Conservation (phyloP, 2,113 vertebrate species). For the Arvicanthis niloticus region DNA sequence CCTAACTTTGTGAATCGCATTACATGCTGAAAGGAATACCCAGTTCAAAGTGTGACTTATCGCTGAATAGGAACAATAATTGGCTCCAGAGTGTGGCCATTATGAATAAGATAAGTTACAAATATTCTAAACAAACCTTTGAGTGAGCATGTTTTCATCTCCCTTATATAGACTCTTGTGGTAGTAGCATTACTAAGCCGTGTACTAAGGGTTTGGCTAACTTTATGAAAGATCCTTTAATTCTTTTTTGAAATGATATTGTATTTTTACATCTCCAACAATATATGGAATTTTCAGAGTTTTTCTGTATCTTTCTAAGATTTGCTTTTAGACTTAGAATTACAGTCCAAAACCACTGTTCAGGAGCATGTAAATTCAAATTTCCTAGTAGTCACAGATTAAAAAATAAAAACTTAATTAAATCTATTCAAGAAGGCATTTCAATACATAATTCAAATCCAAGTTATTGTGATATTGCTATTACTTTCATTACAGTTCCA, state of each 20-base stretch:
- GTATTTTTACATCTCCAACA: background rate
- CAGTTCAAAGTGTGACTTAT: background rate
- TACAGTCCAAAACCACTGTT: background rate
- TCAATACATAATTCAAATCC: background rate
- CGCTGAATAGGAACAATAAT: conserved; percentile 18
- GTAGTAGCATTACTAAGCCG: background rate
- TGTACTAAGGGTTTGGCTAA: background rate
- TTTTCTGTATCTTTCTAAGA: background rate
- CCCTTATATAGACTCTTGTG: background rate
- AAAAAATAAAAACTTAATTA: conserved; percentile 12
- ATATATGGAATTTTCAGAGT: background rate
- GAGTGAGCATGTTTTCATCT: background rate
- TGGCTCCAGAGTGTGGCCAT: background rate
- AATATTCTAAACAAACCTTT: conserved; percentile 25
- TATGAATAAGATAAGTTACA: conserved; percentile 24
- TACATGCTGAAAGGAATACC: conserved; percentile 26
- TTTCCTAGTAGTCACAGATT: background rate
- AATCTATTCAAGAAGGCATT: conserved; percentile 34
- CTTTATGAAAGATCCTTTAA: background rate
- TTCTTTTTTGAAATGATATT: background rate
- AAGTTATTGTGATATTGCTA: background rate
- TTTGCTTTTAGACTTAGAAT: conserved; percentile 2
- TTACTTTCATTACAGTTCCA: background rate
- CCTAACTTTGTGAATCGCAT: background rate
- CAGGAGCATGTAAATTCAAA: conserved; percentile 19